Percentiles rank a stretch among this genome's conserved stretches.
Conservation (phyloP, 2,888 invertebrate species). For the Sesamia inferens region DNA sequence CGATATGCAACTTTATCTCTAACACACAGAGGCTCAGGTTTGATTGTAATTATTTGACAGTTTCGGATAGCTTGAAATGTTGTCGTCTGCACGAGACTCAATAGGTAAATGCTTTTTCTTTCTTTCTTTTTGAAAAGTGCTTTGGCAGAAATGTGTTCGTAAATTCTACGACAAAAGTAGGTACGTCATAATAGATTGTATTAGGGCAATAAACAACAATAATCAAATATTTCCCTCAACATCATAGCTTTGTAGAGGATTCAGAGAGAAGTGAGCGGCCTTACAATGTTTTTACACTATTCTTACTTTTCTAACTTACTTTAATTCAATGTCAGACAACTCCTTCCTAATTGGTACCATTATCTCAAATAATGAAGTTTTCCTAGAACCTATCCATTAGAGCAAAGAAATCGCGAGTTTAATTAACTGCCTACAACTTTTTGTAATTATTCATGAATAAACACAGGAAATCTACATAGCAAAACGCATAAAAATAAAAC, state of each 20-base stretch:
- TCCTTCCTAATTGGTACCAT: constrained; percentile 46
- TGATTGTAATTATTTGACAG: no score
- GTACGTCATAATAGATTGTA: background rate
- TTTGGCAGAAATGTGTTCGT: background rate
- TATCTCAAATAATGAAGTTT: constrained; percentile 26
- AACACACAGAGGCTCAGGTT: no score
- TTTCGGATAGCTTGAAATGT: no score
- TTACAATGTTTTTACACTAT: constrained; percentile 14
- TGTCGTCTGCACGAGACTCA: no score
- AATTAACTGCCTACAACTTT: background rate
- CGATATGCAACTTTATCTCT: no score
- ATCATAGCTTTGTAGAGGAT: background rate
- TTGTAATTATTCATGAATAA: background rate
- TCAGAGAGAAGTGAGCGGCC: constrained; percentile 9
- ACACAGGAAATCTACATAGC: constrained; percentile 4
- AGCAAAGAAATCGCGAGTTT: constrained; percentile 11
- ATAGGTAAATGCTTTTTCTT: no score
- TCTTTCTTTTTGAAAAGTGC: background rate
- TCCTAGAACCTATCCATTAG: constrained; percentile 11
- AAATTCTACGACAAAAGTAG: background rate
- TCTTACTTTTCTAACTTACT: constrained; percentile 20
- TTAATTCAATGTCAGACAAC: constrained; percentile 36
- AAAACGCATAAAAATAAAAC: constrained; percentile 15
- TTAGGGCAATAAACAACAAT: background rate
- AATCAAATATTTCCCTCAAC: background rate